These are phyloP conservation scores for Callinectes sapidus DNA, from an alignment of 2,888 invertebrate genomes.

Conservation along the genomic window DNA sequence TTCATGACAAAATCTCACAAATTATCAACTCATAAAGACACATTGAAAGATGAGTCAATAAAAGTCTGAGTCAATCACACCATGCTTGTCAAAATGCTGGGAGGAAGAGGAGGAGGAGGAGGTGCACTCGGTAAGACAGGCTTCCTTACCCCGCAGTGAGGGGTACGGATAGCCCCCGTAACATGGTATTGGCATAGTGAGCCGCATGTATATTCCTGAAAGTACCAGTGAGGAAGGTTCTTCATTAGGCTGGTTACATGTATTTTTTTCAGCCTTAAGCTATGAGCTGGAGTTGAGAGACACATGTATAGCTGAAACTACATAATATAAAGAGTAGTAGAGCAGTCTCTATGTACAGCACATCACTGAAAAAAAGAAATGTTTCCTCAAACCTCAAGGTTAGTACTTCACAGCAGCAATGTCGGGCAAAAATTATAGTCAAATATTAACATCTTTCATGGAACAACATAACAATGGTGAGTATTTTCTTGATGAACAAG, in stretches of 20 bases:
- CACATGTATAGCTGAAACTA: constrained; percentile 35
- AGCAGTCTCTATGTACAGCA: constrained; percentile 30
- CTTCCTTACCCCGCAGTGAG: constrained; percentile 66
- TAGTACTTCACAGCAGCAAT: constrained; percentile 35
- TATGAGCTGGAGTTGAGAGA: constrained; percentile 33
- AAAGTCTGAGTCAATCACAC: constrained; percentile 57
- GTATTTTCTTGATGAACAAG: background rate
- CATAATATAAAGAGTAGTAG: constrained; percentile 9
- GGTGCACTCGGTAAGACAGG: constrained; percentile 60
- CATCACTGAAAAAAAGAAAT: background rate
- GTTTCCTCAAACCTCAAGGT: constrained; percentile 26
- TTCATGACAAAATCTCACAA: constrained; percentile 20
- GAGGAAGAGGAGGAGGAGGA: constrained; percentile 31
- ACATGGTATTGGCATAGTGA: constrained; percentile 72
- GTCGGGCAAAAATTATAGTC: background rate
- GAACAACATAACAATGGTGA: background rate
- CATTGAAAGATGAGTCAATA: constrained; percentile 41
- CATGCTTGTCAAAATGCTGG: constrained; percentile 69
- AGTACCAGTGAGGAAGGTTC: constrained; percentile 62
- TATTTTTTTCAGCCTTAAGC: constrained; percentile 47
- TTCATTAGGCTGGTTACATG: constrained; percentile 59
- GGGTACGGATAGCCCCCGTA: constrained; percentile 72
- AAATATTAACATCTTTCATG: background rate
- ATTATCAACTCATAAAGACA: constrained; percentile 44
- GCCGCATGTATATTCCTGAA: constrained; percentile 72